Percentiles rank a stretch among this genome's conserved stretches.
phyloP scores from a whole-genome alignment of 2,888 invertebrate genomes.

The Byasa hedistus region DNA sequence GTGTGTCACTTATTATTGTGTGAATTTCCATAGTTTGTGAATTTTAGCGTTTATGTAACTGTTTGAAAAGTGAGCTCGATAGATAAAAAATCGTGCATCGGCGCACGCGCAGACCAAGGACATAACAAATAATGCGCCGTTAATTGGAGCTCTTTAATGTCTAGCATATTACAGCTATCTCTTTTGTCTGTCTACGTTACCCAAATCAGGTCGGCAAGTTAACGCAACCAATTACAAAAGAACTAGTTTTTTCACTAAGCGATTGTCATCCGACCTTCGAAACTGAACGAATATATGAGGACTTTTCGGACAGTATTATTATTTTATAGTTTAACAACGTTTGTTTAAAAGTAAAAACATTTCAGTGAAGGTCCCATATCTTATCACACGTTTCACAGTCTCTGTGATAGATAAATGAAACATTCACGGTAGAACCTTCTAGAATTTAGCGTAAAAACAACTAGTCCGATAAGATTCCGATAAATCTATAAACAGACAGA shows the following conservation, averaged over 20 bases:
- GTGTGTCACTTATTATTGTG: conserved; percentile 37
- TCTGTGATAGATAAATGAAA: conserved; percentile 24
- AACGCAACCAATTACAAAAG: not conserved
- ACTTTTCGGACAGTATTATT: not conserved
- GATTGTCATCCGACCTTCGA: not conserved
- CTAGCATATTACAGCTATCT: not conserved
- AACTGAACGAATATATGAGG: not conserved
- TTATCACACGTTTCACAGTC: conserved; percentile 15
- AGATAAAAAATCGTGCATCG: conserved; percentile 58
- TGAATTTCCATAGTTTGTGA: conserved; percentile 41
- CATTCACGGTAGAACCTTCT: conserved; percentile 32
- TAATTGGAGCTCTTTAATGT: not conserved
- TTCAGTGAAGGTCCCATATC: not conserved
- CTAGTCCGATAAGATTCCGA: conserved; percentile 37
- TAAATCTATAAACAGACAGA: conserved; percentile 48
- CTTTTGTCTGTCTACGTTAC: not conserved
- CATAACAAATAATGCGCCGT: conserved; percentile 41
- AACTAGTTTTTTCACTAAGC: not conserved
- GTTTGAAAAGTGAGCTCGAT: conserved; percentile 35
- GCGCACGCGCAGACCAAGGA: conserved; percentile 67
- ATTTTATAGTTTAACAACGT: not conserved
- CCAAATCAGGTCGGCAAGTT: conserved; percentile 1
- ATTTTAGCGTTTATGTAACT: conserved; percentile 48
- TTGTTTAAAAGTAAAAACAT: not conserved
- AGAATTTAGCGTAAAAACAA: conserved; percentile 31